phyloP scores from a whole-genome alignment of 1,140 invertebrate species.

The Sweltsa coloradensis region DNA sequence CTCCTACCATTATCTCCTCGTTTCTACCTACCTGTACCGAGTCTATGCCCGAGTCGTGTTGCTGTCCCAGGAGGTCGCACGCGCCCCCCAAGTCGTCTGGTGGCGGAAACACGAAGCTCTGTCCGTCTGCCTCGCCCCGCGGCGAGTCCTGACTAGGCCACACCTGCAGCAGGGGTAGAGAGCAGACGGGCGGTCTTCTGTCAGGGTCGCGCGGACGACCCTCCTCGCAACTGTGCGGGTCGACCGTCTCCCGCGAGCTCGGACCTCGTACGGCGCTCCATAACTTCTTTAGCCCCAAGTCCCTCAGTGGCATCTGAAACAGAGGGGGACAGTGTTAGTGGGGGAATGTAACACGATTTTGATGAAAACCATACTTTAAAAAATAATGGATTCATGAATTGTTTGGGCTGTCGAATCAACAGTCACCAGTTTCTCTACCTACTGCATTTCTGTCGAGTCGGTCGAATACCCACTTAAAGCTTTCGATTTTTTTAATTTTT shows the following conservation, averaged over 20 bases:
- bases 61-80: slow-evolving; percentile 27
- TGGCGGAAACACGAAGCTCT: slow-evolving; percentile 50
- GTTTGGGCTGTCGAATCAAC: no score
- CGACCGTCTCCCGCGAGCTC: slow-evolving; percentile 19
- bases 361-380: no score
- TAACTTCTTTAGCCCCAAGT: slow-evolving; percentile 38
- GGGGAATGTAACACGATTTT: no score
- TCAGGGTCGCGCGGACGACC: slow-evolving; percentile 21
- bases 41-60: slow-evolving; percentile 49
- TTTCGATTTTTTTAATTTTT: no score
- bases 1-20: neutral
- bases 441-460: no score
- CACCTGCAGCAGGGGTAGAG: slow-evolving; percentile 48
- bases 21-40: slow-evolving; percentile 43
- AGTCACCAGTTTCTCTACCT: no score
- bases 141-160: slow-evolving; percentile 53
- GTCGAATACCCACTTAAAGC: no score
- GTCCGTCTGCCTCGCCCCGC: slow-evolving; percentile 49
- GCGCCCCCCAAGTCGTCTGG: slow-evolving; percentile 28
- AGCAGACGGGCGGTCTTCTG: slow-evolving; percentile 32
- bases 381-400: no score
- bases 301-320: slow-evolving; percentile 41
- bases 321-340: no score
- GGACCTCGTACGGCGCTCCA: slow-evolving; percentile 33
- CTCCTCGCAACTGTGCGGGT: slow-evolving; percentile 13